Percentiles rank a stretch among this genome's conserved stretches.
Evolutionary conservation across 2,888 invertebrate genomes (phyloP).

Genomic region (Cryptophagus acutangulus): DNA sequence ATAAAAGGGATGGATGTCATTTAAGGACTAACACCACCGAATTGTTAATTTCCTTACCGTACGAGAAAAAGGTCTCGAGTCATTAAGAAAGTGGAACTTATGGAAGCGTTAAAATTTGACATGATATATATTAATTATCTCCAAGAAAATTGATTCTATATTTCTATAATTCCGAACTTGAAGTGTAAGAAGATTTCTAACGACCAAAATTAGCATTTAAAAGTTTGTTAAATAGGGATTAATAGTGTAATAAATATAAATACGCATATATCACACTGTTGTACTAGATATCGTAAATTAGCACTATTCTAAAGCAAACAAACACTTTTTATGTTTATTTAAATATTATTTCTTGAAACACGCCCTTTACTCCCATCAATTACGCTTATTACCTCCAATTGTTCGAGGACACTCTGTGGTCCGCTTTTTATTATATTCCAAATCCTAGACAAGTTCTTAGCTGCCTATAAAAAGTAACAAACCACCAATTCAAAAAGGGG

Average conservation of each 20-base stretch:
- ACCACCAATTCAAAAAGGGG: constrained; percentile 25
- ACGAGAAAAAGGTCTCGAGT: neutral
- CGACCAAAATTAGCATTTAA: too few relatives aligned
- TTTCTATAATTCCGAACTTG: too few relatives aligned
- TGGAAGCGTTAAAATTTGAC: neutral
- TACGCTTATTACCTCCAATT: constrained; percentile 33
- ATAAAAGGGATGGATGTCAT: too few relatives aligned
- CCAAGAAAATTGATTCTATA: too few relatives aligned
- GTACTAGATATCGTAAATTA: neutral
- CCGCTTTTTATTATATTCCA: constrained; percentile 8
- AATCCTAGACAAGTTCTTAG: constrained; percentile 1
- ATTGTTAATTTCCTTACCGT: too few relatives aligned
- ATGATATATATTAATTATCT: neutral
- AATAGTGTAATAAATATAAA: too few relatives aligned
- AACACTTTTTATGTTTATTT: constrained; percentile 5
- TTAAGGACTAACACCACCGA: constrained; percentile 1
- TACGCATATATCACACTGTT: too few relatives aligned
- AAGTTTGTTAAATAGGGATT: too few relatives aligned
- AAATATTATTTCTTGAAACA: constrained; percentile 14
- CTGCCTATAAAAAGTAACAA: constrained; percentile 23
- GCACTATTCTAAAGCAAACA: neutral
- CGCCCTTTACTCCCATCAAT: constrained; percentile 29
- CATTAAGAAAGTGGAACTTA: neutral
- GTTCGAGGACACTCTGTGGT: constrained; percentile 22
- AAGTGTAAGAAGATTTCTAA: too few relatives aligned